Evolutionary conservation across 1,140 invertebrate species (phyloP).

Genomic region (Drosophila repletoides): DNA sequence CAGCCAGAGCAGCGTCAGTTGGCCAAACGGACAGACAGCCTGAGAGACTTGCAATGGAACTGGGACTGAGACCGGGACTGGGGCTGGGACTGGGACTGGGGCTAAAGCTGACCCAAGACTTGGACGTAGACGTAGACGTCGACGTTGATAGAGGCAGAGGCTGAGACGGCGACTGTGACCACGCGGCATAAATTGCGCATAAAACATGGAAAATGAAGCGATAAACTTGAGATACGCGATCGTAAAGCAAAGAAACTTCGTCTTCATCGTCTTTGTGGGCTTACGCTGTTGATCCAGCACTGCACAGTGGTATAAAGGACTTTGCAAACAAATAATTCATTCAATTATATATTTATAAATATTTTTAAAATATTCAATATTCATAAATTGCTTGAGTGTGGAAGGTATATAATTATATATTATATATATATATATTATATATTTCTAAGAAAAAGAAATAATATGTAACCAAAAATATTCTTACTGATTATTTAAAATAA

Average conservation of each 20-base stretch:
- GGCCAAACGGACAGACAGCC: slow-evolving; percentile 21
- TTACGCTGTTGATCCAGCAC: slow-evolving; percentile 5
- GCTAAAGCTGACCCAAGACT: not conserved
- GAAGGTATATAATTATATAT: too few species aligned
- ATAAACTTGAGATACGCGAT: slow-evolving; percentile 80
- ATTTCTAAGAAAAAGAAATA: too few species aligned
- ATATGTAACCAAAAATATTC: too few species aligned
- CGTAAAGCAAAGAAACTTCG: slow-evolving; percentile 74
- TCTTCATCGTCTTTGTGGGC: slow-evolving; percentile 37
- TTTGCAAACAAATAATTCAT: too few species aligned
- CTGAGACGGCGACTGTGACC: slow-evolving; percentile 20
- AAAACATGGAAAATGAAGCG: slow-evolving; percentile 81
- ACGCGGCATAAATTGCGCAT: slow-evolving; percentile 77
- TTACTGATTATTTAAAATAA: too few species aligned
- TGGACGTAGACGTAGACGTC: not conserved
- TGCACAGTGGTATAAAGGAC: slow-evolving; percentile 13
- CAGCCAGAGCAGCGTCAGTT: slow-evolving; percentile 72
- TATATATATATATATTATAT: too few species aligned
- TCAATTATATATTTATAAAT: too few species aligned
- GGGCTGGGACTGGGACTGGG: not conserved
- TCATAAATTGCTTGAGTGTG: too few species aligned
- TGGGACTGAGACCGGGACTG: not conserved
- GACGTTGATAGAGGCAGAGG: not conserved
- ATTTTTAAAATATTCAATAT: too few species aligned
- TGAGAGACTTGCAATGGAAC: too few species aligned